Percentiles rank a stretch among this genome's conserved stretches.
These are phyloP conservation scores for Diachrysia chrysitis DNA, from an alignment of 2,888 invertebrate genomes.

Conservation along the genomic window DNA sequence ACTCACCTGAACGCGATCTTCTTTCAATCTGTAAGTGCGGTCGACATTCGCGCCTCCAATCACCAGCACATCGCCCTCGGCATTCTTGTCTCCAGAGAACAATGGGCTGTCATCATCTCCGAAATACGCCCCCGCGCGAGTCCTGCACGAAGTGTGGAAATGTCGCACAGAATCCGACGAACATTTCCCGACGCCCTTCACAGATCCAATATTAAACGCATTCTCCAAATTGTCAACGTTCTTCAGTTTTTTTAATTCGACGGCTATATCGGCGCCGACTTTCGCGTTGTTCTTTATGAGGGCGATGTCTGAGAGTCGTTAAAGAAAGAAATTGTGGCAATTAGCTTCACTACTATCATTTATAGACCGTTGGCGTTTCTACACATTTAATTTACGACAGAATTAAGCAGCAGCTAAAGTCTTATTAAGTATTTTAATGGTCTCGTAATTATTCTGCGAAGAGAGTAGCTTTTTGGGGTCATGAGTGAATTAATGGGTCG, in stretches of 20 bases:
- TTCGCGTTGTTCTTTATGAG: slow-evolving; percentile 97
- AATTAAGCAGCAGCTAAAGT: slow-evolving; percentile 67
- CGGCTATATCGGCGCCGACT: slow-evolving; percentile 94
- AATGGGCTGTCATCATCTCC: slow-evolving; percentile 58
- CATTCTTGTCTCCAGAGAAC: slow-evolving; percentile 41
- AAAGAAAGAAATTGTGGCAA: slow-evolving; percentile 79
- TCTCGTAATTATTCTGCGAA: slow-evolving; percentile 60
- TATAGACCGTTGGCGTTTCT: slow-evolving; percentile 70
- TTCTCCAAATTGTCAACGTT: slow-evolving; percentile 70
- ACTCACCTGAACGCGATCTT: slow-evolving; percentile 91
- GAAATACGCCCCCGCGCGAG: slow-evolving; percentile 26
- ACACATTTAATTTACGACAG: slow-evolving; percentile 73
- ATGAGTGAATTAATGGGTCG: slow-evolving; percentile 26
- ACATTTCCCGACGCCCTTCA: slow-evolving; percentile 58
- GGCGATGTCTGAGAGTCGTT: slow-evolving; percentile 92
- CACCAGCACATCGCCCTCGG: slow-evolving; percentile 88
- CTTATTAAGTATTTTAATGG: slow-evolving; percentile 74
- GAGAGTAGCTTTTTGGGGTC: slow-evolving; percentile 21
- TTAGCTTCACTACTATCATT: slow-evolving; percentile 75
- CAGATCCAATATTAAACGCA: slow-evolving; percentile 70
- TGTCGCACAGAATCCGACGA: slow-evolving; percentile 64
- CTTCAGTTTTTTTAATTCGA: slow-evolving; percentile 87
- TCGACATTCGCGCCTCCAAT: slow-evolving; percentile 95
- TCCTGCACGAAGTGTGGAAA: slow-evolving; percentile 73
- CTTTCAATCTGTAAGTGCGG: slow-evolving; percentile 90